Base-by-base conservation (phyloP, 1,140 invertebrate species). In the Palaemon carinicauda region DNA sequence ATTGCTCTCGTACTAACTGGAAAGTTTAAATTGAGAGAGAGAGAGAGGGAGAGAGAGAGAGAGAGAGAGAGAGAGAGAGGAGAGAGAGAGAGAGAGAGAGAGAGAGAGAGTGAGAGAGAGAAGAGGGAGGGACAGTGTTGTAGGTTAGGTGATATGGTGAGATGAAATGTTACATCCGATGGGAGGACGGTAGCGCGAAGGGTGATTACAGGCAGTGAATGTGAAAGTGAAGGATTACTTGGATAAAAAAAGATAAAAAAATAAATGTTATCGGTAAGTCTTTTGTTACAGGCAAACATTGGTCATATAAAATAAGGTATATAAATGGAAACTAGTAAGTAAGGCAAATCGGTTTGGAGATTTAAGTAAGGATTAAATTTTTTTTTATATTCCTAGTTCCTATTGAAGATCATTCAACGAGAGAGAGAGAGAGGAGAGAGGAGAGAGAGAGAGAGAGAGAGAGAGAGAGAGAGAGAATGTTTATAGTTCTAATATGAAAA, bases 71-170 rank as follows among this genome's bases (percentile, higher is more conserved):
- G 54, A 21, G 69, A 27, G 69, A 31, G 21, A n/a, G 12, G n/a
- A 71, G 60, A 71, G 33, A 56, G 29, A 60, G 80, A 73, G 65
- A 69, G 56, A 52, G 65, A 71, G 60, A 21, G 60, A 31, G 60
- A 69, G 60, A 71, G 60, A 71, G 79, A 69, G 79, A 69, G 60
- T 50, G 41, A 71, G 80, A 73, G 80, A 82, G 41, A 82, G 65
- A 73, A n/a, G 56, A 82, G 41, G 71, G 80, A 50, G 65, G 73
- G 80, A 82, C 24, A 82, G 79, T n/a, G n/a, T n/a, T n/a, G n/a
- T n/a, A n/a, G n/a, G n/a, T n/a, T n/a, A n/a, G n/a, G n/a, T n/a
- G n/a, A n/a, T n/a, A n/a, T n/a, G n/a, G n/a, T n/a, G n/a, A n/a
- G n/a, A n/a, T n/a, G n/a, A 80, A 54, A 80, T 27, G 65, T 50